Conservation (phyloP, 1,140 invertebrate species). For the Tetramorium parvispinum region DNA sequence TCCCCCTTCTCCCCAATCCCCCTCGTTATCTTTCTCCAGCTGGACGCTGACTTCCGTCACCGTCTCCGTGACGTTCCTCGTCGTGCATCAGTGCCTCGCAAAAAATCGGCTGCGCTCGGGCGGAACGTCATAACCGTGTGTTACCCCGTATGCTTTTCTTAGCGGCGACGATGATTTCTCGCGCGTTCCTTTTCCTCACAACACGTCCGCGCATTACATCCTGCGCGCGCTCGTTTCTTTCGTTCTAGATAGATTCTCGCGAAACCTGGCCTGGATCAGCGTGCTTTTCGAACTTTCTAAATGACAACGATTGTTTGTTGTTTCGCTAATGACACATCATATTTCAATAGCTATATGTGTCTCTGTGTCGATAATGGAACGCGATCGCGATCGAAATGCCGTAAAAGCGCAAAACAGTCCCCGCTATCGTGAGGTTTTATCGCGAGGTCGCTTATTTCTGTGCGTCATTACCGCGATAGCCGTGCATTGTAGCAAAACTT, state of each 20-base stretch:
- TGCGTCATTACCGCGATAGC: conserved; percentile 66
- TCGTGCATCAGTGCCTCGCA: conserved; percentile 67
- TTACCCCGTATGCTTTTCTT: conserved; percentile 52
- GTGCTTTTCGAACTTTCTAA: neutral
- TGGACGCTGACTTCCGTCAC: conserved; percentile 69
- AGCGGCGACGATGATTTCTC: conserved; percentile 56
- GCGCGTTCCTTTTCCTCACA: conserved; percentile 18
- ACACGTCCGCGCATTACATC: conserved; percentile 26
- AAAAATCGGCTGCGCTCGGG: conserved; percentile 68
- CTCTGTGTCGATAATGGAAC: conserved; percentile 46
- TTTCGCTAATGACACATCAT: conserved; percentile 16
- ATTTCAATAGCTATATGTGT: neutral
- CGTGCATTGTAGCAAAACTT: conserved; percentile 54
- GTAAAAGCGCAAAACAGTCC: conserved; percentile 30
- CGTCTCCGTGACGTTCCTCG: conserved; percentile 63
- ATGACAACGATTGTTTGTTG: neutral
- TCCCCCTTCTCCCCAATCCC: neutral
- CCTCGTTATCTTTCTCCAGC: conserved; percentile 13
- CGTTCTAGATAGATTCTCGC: conserved; percentile 26
- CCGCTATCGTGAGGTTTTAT: conserved; percentile 59
- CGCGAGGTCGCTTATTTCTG: conserved; percentile 58
- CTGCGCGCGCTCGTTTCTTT: conserved; percentile 14
- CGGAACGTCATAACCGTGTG: conserved; percentile 70
- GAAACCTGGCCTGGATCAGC: neutral
- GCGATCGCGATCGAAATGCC: conserved; percentile 50